Conservation (phyloP, 92 coral and sea anemone species). For the Isaurus tuberculatus region DNA sequence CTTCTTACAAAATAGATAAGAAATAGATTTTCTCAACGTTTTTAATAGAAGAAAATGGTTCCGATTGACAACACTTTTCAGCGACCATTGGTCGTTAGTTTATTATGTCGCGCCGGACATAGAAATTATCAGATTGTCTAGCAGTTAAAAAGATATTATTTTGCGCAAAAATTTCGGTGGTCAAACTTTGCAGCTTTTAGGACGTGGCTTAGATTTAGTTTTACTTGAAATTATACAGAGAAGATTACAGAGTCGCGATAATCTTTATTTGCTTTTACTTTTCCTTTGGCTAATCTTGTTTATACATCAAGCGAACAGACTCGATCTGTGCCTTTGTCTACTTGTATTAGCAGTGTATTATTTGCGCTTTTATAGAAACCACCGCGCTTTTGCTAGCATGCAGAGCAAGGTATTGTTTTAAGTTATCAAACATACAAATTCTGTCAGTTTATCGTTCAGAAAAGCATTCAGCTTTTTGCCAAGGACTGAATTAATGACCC, state of each 20-base stretch:
- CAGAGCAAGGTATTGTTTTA: not conserved
- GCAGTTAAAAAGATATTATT: not conserved
- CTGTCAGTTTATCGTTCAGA: not conserved
- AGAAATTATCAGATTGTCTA: not conserved
- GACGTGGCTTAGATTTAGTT: not conserved
- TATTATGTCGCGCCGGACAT: not conserved
- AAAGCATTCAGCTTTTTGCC: not conserved
- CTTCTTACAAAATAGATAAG: not conserved
- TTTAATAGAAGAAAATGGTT: not conserved
- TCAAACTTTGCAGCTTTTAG: not conserved
- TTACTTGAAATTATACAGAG: not conserved
- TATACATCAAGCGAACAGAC: not conserved
- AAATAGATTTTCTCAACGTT: not conserved
- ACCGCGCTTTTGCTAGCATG: not conserved
- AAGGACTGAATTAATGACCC: not conserved
- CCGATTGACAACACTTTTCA: not conserved
- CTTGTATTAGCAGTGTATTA: not conserved
- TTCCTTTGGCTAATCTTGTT: not conserved
- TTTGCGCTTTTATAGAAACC: not conserved
- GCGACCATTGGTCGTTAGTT: not conserved
- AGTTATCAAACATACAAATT: not conserved
- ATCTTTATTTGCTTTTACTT: not conserved
- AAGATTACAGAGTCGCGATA: not conserved
- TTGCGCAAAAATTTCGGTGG: not conserved
- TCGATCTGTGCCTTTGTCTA: not conserved